phyloP scores from a whole-genome alignment of 2,797 vertebrate species.

The Acanthurus tractus region DNA sequence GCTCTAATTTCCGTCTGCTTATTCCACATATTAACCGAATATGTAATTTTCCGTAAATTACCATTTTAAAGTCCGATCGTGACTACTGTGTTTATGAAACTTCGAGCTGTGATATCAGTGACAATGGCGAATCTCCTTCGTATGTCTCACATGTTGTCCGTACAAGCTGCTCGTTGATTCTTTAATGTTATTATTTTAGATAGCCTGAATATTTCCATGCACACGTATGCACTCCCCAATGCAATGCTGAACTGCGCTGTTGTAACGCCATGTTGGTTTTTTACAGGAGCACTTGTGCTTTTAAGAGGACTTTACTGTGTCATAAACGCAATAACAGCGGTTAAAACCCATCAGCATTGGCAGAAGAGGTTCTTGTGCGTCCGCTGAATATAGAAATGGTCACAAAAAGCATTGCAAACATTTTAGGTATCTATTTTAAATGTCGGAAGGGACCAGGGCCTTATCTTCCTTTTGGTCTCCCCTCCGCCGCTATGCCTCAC shows the following conservation, averaged over 20 bases:
- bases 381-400: slow-evolving; percentile 20
- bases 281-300: slow-evolving; percentile 75
- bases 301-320: slow-evolving; percentile 77
- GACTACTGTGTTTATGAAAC: slow-evolving; percentile 49
- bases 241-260: slow-evolving; percentile 80
- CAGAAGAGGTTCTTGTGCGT: slow-evolving; percentile 58
- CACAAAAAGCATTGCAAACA: slow-evolving; percentile 53
- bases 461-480: slow-evolving; percentile 66
- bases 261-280: slow-evolving; percentile 93
- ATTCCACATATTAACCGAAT: slow-evolving; percentile 51
- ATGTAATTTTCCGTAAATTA: slow-evolving; percentile 57
- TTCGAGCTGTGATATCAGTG: slow-evolving; percentile 9
- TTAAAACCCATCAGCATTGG: slow-evolving; percentile 54
- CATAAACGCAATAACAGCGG: slow-evolving; percentile 78
- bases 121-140: slow-evolving; percentile 15
- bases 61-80: slow-evolving; percentile 64
- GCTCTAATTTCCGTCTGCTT: slow-evolving; percentile 49
- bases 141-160: slow-evolving; percentile 19
- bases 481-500: slow-evolving; percentile 63
- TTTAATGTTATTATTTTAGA: slow-evolving; percentile 80
- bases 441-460: slow-evolving; percentile 88
- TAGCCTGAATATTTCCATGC: slow-evolving; percentile 87
- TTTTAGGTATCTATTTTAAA: slow-evolving; percentile 76
- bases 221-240: slow-evolving; percentile 92
- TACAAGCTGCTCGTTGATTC: slow-evolving; percentile 46